phyloP scores from a whole-genome alignment of 2,888 invertebrate genomes.

The Barypeithes pellucidus region DNA sequence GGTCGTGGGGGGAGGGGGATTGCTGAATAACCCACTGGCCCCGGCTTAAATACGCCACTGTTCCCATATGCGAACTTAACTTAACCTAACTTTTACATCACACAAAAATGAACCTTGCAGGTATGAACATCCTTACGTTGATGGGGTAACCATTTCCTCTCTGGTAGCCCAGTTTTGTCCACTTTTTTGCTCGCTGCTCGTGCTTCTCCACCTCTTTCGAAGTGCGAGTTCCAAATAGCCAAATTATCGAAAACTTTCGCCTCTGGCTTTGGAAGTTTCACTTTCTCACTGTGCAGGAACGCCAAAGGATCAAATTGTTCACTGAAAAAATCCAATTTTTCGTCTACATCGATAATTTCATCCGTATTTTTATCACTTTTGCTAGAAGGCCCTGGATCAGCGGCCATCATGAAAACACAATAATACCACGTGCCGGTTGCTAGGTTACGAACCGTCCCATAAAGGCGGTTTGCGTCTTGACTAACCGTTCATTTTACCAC shows the following conservation, averaged over 20 bases:
- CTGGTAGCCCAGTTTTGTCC: conserved; percentile 39
- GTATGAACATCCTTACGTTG: conserved; percentile 67
- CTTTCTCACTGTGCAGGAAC: conserved; percentile 77
- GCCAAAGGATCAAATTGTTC: conserved; percentile 80
- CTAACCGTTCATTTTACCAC: conserved; percentile 37
- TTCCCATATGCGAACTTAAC: background rate
- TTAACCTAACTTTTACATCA: background rate
- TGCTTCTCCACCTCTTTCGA: conserved; percentile 56
- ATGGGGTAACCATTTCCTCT: conserved; percentile 71
- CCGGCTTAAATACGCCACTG: no score
- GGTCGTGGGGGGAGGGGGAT: no score
- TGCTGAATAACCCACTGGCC: no score
- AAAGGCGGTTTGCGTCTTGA: conserved; percentile 41
- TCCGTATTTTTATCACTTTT: conserved; percentile 54
- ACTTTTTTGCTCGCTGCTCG: conserved; percentile 62
- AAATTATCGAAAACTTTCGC: conserved; percentile 82
- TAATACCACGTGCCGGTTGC: conserved; percentile 39
- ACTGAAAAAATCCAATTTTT: conserved; percentile 74
- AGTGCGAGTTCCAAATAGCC: conserved; percentile 74
- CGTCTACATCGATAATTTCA: conserved; percentile 66
- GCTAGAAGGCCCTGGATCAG: conserved; percentile 41
- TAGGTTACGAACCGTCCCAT: conserved; percentile 26
- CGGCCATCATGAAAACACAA: conserved; percentile 53
- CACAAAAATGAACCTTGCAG: conserved; percentile 4
- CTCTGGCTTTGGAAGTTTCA: conserved; percentile 73